Percentiles rank a stretch among this genome's conserved stretches.
Evolutionary conservation across 1,140 invertebrate genomes (phyloP).

Genomic region (Drosophila grimshawi): DNA sequence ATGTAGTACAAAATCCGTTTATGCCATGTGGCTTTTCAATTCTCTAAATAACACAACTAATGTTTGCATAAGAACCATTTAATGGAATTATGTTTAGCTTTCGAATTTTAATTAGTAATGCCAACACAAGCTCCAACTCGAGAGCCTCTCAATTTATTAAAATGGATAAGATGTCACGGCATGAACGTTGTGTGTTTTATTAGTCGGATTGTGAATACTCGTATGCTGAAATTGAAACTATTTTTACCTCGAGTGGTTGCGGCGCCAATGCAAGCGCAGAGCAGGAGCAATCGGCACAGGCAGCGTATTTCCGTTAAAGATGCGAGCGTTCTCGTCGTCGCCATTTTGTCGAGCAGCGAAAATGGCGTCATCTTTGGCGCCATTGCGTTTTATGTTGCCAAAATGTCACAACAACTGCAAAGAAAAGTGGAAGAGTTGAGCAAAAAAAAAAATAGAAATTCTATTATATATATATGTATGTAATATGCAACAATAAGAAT

Average conservation of each 20-base stretch:
- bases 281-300: slow-evolving; percentile 56
- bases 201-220: slow-evolving; percentile 8
- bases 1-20: neutral
- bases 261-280: slow-evolving; percentile 73
- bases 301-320: slow-evolving; percentile 52
- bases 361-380: slow-evolving; percentile 80
- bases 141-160: neutral
- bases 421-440: slow-evolving; percentile 61
- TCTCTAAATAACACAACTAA: neutral
- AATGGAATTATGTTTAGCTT: neutral
- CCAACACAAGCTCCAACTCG: too few relatives aligned
- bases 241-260: slow-evolving; percentile 71
- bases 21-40: slow-evolving; percentile 5
- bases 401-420: slow-evolving; percentile 81
- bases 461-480: slow-evolving; percentile 9
- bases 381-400: slow-evolving; percentile 77
- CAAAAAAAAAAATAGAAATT: neutral
- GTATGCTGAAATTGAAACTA: slow-evolving; percentile 42
- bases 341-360: slow-evolving; percentile 75
- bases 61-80: neutral
- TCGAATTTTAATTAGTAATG: too few relatives aligned
- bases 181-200: neutral
- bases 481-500: slow-evolving; percentile 37
- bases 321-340: slow-evolving; percentile 60
- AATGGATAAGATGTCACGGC: slow-evolving; percentile 6